phyloP scores from a whole-genome alignment of 1,140 invertebrate species.

The Eurosta solidaginis region DNA sequence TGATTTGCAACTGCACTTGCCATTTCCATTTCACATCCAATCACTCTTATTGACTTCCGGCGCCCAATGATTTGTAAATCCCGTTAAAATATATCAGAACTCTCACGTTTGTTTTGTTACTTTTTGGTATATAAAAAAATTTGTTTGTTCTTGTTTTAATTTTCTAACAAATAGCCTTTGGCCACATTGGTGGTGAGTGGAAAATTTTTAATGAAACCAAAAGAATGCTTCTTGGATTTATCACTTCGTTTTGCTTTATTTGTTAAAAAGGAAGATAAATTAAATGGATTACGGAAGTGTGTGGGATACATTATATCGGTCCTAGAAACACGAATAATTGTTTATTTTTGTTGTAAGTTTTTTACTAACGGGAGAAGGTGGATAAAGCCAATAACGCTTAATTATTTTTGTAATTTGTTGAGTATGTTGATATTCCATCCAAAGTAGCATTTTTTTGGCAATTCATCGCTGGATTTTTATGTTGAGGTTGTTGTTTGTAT shows the following conservation, averaged over 20 bases:
- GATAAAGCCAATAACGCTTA: too few species aligned
- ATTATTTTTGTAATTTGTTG: too few species aligned
- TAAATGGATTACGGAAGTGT: too few species aligned
- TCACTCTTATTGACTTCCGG: constrained; percentile 10
- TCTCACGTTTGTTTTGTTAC: background rate
- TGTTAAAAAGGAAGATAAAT: too few species aligned
- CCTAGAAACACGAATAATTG: too few species aligned
- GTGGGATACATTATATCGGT: too few species aligned
- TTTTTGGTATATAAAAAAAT: background rate
- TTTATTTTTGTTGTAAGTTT: too few species aligned
- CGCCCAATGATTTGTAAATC: constrained; percentile 6
- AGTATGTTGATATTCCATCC: too few species aligned
- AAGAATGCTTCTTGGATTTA: background rate
- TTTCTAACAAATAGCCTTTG: background rate
- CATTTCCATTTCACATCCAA: background rate
- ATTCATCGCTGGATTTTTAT: too few species aligned
- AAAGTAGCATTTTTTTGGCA: too few species aligned
- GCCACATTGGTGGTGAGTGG: background rate
- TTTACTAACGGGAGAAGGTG: too few species aligned
- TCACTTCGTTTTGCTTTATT: background rate
- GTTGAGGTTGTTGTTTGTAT: too few species aligned
- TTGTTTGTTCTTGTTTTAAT: background rate
- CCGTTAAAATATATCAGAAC: background rate
- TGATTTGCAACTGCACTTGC: background rate
- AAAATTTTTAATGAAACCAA: background rate